Conservation (phyloP, 2,797 vertebrate species). For the Chelon auratus region DNA sequence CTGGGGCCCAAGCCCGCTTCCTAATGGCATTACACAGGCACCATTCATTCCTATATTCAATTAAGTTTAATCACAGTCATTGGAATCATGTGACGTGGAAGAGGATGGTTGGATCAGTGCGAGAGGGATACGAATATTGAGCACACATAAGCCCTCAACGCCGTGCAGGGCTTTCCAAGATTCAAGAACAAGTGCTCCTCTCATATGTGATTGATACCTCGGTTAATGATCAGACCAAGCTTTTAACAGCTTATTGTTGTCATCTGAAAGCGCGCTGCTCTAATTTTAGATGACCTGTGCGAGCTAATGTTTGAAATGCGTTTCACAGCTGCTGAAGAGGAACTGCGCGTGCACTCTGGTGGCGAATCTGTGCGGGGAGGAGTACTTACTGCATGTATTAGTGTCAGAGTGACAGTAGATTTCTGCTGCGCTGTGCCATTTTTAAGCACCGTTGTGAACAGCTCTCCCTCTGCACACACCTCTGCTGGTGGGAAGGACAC, state of each 20-base stretch:
- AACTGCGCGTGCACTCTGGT: neutral
- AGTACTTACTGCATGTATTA: slow-evolving; percentile 62
- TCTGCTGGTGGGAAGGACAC: slow-evolving; percentile 39
- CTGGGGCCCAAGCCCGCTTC: slow-evolving; percentile 68
- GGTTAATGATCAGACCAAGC: slow-evolving; percentile 10
- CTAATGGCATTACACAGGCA: slow-evolving; percentile 83
- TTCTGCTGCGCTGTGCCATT: slow-evolving; percentile 69
- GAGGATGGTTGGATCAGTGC: slow-evolving; percentile 32
- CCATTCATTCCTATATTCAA: slow-evolving; percentile 87
- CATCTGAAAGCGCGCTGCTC: slow-evolving; percentile 2
- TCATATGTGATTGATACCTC: slow-evolving; percentile 39
- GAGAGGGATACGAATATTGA: slow-evolving; percentile 49
- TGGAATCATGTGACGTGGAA: slow-evolving; percentile 82
- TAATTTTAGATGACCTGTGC: neutral
- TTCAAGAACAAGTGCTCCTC: slow-evolving; percentile 29
- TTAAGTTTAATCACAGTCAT: slow-evolving; percentile 86
- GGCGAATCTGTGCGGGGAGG: slow-evolving; percentile 53
- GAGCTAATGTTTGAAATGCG: slow-evolving; percentile 12
- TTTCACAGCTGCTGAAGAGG: slow-evolving; percentile 19
- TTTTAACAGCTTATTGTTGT: slow-evolving; percentile 23
- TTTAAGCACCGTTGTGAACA: slow-evolving; percentile 35
- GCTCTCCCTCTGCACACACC: slow-evolving; percentile 5
- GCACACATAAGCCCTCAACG: slow-evolving; percentile 35
- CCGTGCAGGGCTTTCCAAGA: slow-evolving; percentile 32
- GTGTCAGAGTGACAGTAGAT: slow-evolving; percentile 66